Evolutionary conservation across 2,888 invertebrate species (phyloP), one percentile per base, ranked within the genome.

Genomic region (Heliothis peltigera): DNA sequence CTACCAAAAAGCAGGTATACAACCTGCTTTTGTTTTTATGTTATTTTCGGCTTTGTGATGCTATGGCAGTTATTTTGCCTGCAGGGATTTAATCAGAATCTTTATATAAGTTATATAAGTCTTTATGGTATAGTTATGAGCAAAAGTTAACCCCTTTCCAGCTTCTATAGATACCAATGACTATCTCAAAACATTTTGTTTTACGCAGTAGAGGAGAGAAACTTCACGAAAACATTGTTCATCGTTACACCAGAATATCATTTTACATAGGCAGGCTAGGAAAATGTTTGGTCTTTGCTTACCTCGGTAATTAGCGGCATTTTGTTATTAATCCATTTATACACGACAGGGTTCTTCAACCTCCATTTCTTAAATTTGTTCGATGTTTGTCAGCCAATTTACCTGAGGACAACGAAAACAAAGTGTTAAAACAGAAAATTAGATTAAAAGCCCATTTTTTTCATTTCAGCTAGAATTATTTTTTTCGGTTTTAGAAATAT

Each of bases 321-420:
- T 39, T 59, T 54, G n/a, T 44, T n/a, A 39, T 25, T 7, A n/a
- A 15, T 18, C 7, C 44, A 25, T 25, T 17, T 28, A 46, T 43
- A 21, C 18, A 32, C 32, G 18, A 39, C 12, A 28, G 18, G 28
- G 32, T 39, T 42, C 39, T 75, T 71, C 63, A 48, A 3, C 21
- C 15, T 12, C 49, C 52, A 52, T 65, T 32, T 57, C 47, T 70
- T 55, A 22, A 35, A 19, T n/a, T 15, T 3, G 18, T 6, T 35
- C 25, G 43, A 35, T 21, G 47, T 39, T 35, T 39, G 46, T 35
- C 21, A 39, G 46, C 18, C 21, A 47, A 25, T 48, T 48, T 71
- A 77, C 72, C 77, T 77, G 77, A 15, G 46, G 6, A 58, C 71
- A 68, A 68, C 42, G 46, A 75, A 67, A 76, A 49, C n/a, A 46